Evolutionary conservation across 23 tunicate genomes (phyloP), one percentile per base, ranked within the genome.

Genomic region (Ascidia mentula): DNA sequence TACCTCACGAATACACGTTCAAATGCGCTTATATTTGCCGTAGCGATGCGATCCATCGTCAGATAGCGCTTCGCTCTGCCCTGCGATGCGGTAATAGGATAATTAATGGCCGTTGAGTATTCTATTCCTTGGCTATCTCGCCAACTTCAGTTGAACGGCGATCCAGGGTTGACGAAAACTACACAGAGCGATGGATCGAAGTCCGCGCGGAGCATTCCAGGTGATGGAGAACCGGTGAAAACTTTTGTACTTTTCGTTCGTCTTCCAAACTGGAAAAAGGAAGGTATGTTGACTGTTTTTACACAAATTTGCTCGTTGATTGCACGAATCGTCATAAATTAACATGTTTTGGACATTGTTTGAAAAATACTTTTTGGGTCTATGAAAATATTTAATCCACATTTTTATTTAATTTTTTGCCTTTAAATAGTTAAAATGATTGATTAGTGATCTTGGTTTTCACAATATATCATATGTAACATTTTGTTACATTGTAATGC

Each of bases 211-310:
- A n/a, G n/a, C n/a, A n/a, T n/a, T n/a, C n/a, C n/a, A n/a, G n/a
- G n/a, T n/a, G 13, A 20, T 5, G 65, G 65, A 3, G 12, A 53
- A 53, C 65, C 65, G 24, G 28, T 28, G 13, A 70, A 70, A 70
- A 70, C 38, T 9, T 70, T 70, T 70, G 74, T 70, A 1, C 32
- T 70, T 20, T 70, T 70, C 30, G 74, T 70, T 70, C 74, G 74
- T 7, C 74, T 70, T 3, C 74, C 74, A 70, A 70, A 33, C 13
- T 70, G 74, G 74, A 70, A 70, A 70, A 53, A 53, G 4, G 65
- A 53, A 53, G 65, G 65, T 53, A 5, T 20, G 13, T 53, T 20
- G 1, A 20, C 24, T 9, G 15, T 42, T 12, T 42, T 42, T 42
- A 42, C 12, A 42, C 12, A 42, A 42, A 42, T 42, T 9, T 53